Evolutionary conservation across 2,888 invertebrate species (phyloP).

Genomic region (Sisyra terminalis): DNA sequence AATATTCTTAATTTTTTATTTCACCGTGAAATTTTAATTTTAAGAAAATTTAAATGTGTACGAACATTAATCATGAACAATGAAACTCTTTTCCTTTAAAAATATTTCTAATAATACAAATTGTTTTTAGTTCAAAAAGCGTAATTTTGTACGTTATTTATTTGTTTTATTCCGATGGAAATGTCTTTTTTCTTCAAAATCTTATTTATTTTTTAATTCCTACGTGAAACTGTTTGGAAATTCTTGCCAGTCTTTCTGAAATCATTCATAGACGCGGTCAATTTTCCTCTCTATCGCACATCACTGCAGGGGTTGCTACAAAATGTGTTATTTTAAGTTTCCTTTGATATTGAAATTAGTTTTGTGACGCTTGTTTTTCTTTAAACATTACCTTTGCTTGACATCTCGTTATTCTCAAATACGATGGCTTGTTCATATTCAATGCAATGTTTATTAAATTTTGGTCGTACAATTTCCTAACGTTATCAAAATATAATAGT

Average conservation of each 20-base stretch:
- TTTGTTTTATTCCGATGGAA: background rate
- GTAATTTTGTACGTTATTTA: too few relatives aligned
- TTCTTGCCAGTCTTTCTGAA: background rate
- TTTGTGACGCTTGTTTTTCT: slow-evolving; percentile 8
- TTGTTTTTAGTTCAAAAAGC: too few relatives aligned
- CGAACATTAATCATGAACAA: background rate
- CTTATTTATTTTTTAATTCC: background rate
- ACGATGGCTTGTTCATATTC: background rate
- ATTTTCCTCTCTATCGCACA: slow-evolving; percentile 6
- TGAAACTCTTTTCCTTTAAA: background rate
- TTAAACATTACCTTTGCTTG: slow-evolving; percentile 5
- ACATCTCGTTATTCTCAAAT: background rate
- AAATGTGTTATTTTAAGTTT: slow-evolving; percentile 8
- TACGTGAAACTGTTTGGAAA: background rate
- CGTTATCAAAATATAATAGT: too few relatives aligned
- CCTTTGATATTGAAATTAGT: slow-evolving; percentile 9
- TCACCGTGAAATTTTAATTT: too few relatives aligned
- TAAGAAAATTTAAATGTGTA: too few relatives aligned
- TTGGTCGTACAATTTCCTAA: too few relatives aligned
- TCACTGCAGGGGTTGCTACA: background rate
- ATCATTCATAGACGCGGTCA: slow-evolving; percentile 5
- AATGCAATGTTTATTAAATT: background rate
- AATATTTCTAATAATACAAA: background rate
- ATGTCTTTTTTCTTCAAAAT: background rate
- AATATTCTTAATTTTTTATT: too few relatives aligned